Evolutionary conservation across 2,113 vertebrate genomes (phyloP), one percentile per base, ranked within the genome.

Genomic region (Myiopsitta monachus): DNA sequence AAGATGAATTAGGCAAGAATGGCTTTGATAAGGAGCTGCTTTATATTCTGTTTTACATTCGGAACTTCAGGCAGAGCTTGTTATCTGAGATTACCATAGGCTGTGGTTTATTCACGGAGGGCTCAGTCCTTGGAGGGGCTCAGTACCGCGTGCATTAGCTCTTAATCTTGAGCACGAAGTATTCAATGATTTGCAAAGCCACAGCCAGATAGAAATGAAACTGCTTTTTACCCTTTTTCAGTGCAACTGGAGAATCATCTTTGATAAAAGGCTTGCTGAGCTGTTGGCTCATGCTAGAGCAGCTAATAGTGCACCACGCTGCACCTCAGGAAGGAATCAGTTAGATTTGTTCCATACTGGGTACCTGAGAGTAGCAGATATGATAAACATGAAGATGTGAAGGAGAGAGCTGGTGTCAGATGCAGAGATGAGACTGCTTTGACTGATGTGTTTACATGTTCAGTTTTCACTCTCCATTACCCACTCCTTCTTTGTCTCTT

Each of bases 391-490:
- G 62, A 57, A 72, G 73, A 75, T 38, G 67, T 23, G 38, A 81
- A 88, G 63, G 44, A 72, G 49, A 28, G 64, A 95, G 33, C 33
- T 88, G 68, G 33, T 88, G 73, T 83, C 92, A 92, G 61, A 78
- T 33, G 17, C 46, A 47, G 76, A 87, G 39, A 92, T 26, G 47
- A 90, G 57, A 44, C 51, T 81, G 55, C 28, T 81, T 81, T 93
- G 90, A 95, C 73, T 93, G 85, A 96, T 92, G 59, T 93, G 92
- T 96, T 93, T 94, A 93, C 70, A 76, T 49, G 47, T 44, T 96
- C 33, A 26, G 66, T 87, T 88, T 96, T 93, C 86, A 90, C 62
- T 87, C 90, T 90, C 47, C 83, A 87, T 95, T 95, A 94, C 77
- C 73, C 78, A 23, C 57, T 81, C 3, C 14, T 9, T 57, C 47